These are phyloP conservation scores for Cryptocheilus praepositus DNA, from an alignment of 2,888 invertebrate genomes.

Conservation along the genomic window DNA sequence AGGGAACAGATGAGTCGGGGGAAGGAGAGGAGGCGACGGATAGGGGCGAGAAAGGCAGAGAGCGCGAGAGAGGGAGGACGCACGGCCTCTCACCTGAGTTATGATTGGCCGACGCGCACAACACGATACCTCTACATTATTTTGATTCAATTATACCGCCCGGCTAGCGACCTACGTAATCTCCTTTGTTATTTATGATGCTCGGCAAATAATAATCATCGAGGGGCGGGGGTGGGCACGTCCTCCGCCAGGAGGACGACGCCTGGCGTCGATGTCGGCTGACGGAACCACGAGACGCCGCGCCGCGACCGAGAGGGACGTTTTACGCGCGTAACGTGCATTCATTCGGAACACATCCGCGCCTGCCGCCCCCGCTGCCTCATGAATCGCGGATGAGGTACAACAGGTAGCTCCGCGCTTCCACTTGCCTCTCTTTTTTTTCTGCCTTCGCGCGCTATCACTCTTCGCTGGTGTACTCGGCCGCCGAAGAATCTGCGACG, in stretches of 20 bases:
- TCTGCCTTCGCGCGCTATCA: too few species aligned
- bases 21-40: too few species aligned
- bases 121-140: conserved; percentile 71
- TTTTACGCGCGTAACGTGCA: conserved; percentile 3
- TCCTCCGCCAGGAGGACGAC: conserved; percentile 18
- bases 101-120: conserved; percentile 68
- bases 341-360: conserved; percentile 1
- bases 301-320: background rate
- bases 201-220: conserved; percentile 59
- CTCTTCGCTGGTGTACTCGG: too few species aligned
- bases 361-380: background rate
- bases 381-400: conserved; percentile 33
- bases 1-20: too few species aligned
- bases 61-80: conserved; percentile 21
- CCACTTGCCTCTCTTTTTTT: background rate
- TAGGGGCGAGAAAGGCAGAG: background rate
- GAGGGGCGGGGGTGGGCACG: background rate
- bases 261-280: too few species aligned
- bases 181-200: conserved; percentile 64
- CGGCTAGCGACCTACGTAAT: conserved; percentile 64
- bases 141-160: conserved; percentile 69
- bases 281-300: background rate
- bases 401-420: conserved; percentile 46
- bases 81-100: conserved; percentile 65
- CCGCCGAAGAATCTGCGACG: too few species aligned